Evolutionary conservation across 2,888 invertebrate species (phyloP).

Genomic region (Dione juno): DNA sequence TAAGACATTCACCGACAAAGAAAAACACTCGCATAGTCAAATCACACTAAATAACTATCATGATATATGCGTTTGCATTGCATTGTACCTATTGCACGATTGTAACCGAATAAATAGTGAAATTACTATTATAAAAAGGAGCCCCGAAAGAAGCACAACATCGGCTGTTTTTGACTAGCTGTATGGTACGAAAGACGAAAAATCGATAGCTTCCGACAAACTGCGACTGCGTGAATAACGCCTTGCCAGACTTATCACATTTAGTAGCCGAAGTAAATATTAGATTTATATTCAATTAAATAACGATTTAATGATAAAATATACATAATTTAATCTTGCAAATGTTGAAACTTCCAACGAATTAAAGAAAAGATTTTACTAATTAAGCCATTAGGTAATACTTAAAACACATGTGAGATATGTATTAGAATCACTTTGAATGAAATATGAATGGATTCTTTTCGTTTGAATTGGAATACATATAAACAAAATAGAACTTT

Average conservation of each 20-base stretch:
- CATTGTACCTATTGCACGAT: neutral
- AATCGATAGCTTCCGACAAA: constrained; percentile 1
- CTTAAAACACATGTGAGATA: no score
- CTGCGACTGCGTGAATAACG: constrained; percentile 6
- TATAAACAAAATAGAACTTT: no score
- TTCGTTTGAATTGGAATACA: no score
- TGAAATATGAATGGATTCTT: no score
- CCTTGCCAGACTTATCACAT: constrained; percentile 8
- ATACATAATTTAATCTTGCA: no score
- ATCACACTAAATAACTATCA: neutral
- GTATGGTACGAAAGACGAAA: neutral
- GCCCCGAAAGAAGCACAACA: neutral
- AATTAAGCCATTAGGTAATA: no score
- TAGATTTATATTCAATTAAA: no score
- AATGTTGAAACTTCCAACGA: no score
- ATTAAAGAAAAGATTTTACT: no score
- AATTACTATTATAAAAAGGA: neutral
- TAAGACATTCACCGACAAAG: neutral
- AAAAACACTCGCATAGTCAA: neutral
- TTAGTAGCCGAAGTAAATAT: neutral
- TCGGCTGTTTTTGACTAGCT: neutral
- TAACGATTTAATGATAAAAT: no score
- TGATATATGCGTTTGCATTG: neutral
- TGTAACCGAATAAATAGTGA: neutral
- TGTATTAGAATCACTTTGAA: no score